Conservation (phyloP, 2,113 vertebrate species). For the Tinamus guttatus region DNA sequence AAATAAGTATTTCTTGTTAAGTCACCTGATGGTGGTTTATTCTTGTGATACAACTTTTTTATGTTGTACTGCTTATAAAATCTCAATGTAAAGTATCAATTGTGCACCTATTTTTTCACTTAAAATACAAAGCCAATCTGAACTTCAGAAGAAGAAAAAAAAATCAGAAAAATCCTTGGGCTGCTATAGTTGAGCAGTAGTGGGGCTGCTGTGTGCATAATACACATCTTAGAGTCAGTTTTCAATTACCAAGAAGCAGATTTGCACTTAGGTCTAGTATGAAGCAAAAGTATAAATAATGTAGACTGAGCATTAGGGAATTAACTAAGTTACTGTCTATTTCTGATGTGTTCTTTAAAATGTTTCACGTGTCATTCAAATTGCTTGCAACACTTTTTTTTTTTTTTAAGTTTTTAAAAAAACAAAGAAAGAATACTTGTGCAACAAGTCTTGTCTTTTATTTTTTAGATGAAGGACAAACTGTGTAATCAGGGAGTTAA, state of each 20-base stretch:
- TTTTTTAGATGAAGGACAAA: slow-evolving; percentile 79
- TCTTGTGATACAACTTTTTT: background rate
- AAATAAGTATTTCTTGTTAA: background rate
- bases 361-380: background rate
- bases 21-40: background rate
- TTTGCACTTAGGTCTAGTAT: background rate
- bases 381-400: background rate
- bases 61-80: background rate
- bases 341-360: background rate
- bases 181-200: background rate
- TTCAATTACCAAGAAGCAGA: background rate
- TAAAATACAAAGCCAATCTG: background rate
- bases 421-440: background rate
- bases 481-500: slow-evolving; percentile 68
- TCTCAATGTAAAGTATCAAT: background rate
- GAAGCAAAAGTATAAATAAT: background rate
- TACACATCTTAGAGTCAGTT: background rate
- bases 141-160: background rate
- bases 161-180: background rate
- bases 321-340: background rate
- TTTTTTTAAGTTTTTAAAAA: background rate
- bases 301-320: background rate
- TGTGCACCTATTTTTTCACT: background rate
- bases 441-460: background rate
- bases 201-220: background rate